phyloP scores from a whole-genome alignment of 1,140 invertebrate genomes.

The Anoplophora glabripennis region DNA sequence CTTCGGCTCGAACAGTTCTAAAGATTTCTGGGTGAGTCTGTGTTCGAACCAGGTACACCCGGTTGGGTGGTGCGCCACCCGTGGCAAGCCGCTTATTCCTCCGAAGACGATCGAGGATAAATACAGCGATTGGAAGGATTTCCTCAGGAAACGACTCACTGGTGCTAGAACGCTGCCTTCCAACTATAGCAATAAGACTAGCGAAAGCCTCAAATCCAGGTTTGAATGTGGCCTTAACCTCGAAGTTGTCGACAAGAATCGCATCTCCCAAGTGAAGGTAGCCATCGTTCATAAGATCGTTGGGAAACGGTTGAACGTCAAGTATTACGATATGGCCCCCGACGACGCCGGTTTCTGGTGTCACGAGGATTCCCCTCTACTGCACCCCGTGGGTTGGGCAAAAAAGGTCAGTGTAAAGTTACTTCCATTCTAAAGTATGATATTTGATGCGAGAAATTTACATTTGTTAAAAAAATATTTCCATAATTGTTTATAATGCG shows the following conservation, averaged over 20 bases:
- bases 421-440: no score
- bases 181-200: constrained; percentile 86
- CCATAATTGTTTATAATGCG: no score
- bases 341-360: constrained; percentile 91
- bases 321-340: constrained; percentile 80
- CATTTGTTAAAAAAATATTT: no score
- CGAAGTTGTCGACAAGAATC: constrained; percentile 94
- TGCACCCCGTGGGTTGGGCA: constrained; percentile 96
- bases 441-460: no score
- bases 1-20: constrained; percentile 79
- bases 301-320: constrained; percentile 85
- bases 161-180: constrained; percentile 87
- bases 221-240: constrained; percentile 80
- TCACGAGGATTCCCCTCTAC: constrained; percentile 89
- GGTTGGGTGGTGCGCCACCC: constrained; percentile 94
- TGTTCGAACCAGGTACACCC: constrained; percentile 91
- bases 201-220: constrained; percentile 73
- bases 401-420: constrained; percentile 49
- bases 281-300: constrained; percentile 87
- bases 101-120: constrained; percentile 88
- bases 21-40: constrained; percentile 95
- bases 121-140: constrained; percentile 94
- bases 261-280: constrained; percentile 86
- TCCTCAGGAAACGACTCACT: constrained; percentile 84
- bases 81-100: constrained; percentile 91